Evolutionary conservation across 2,888 invertebrate species (phyloP).

Genomic region (Drosophila neutralis): DNA sequence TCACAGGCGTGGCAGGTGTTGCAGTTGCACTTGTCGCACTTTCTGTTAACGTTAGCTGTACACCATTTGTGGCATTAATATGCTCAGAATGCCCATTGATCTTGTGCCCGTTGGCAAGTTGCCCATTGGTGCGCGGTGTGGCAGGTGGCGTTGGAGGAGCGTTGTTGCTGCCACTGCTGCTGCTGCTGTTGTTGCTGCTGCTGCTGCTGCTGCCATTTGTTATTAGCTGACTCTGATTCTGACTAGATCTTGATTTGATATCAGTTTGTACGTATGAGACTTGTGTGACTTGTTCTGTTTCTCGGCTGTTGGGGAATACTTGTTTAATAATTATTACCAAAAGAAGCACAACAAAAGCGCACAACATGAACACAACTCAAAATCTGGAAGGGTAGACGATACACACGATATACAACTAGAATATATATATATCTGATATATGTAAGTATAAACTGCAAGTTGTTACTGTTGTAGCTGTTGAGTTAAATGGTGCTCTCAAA

Average conservation of each 20-base stretch:
- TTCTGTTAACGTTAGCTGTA: conserved; percentile 17
- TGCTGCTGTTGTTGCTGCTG: conserved; percentile 1
- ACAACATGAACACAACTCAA: conserved; percentile 36
- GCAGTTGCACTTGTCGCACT: conserved; percentile 15
- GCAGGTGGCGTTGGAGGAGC: conserved; percentile 45
- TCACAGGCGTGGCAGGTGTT: conserved; percentile 27
- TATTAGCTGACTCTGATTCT: conserved; percentile 20
- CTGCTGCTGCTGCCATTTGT: conserved; percentile 37
- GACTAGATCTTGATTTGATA: conserved; percentile 56
- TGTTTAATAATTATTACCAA: conserved; percentile 54
- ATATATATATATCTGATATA: background rate
- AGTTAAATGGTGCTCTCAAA: conserved; percentile 16
- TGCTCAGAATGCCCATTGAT: conserved; percentile 34
- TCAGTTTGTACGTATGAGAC: conserved; percentile 51
- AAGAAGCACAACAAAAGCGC: conserved; percentile 18
- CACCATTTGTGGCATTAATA: conserved; percentile 36
- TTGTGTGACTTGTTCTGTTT: conserved; percentile 74
- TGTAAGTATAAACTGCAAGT: background rate
- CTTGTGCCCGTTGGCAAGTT: conserved; percentile 42
- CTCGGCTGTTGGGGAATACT: conserved; percentile 78
- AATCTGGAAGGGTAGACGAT: conserved; percentile 3
- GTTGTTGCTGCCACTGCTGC: background rate
- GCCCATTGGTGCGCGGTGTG: conserved; percentile 45
- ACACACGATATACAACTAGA: background rate
- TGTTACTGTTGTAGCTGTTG: conserved; percentile 23